Evolutionary conservation across 2,797 vertebrate genomes (phyloP).

Genomic region (Gymnothorax reevesii): DNA sequence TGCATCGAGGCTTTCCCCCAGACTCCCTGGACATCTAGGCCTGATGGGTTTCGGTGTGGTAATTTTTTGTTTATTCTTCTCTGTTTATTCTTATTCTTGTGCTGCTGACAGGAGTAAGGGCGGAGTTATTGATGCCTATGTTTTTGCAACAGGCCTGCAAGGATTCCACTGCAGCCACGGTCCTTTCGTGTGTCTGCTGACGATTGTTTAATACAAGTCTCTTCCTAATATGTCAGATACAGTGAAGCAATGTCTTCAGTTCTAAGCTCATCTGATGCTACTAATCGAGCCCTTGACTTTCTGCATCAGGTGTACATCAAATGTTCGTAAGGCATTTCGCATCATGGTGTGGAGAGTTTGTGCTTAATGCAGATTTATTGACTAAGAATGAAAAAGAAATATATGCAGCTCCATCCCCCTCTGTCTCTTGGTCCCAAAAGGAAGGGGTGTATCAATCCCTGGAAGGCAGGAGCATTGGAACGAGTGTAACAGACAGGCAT

Average conservation of each 20-base stretch:
- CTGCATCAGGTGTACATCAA: too few relatives aligned
- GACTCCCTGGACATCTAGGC: neutral
- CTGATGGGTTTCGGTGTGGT: neutral
- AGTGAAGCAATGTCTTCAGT: too few relatives aligned
- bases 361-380: neutral
- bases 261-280: too few relatives aligned
- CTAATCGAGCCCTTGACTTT: too few relatives aligned
- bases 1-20: too few relatives aligned
- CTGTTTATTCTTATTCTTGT: too few relatives aligned
- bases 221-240: too few relatives aligned
- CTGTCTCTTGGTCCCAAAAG: neutral
- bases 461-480: constrained; percentile 59
- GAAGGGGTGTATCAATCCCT: constrained; percentile 64
- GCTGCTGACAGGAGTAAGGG: neutral
- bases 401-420: neutral
- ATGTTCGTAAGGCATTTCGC: too few relatives aligned
- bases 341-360: neutral
- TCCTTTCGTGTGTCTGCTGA: neutral
- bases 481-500: constrained; percentile 71
- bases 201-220: neutral
- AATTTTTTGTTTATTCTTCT: neutral
- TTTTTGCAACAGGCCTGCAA: neutral
- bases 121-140: neutral
- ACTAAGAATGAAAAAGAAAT: neutral
- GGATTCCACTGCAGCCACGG: neutral